A percentile compares a stretch with the other conserved stretches of the same genome.
These are phyloP conservation scores for Pemphigus obesinymphae DNA, from an alignment of 1,140 invertebrate genomes.

Conservation along the genomic window DNA sequence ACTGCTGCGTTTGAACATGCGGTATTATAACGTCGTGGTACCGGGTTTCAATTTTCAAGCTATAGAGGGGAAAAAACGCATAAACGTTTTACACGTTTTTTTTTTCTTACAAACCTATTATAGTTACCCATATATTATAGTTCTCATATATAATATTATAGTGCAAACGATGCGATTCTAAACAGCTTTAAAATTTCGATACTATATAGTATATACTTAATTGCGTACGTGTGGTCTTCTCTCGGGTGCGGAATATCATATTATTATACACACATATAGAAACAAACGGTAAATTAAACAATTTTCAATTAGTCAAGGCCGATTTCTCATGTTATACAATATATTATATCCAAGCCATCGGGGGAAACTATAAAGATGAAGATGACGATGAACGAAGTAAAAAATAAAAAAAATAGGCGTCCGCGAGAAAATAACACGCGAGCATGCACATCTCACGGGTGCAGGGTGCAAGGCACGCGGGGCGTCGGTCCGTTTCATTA, in stretches of 20 bases:
- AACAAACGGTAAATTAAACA: not conserved
- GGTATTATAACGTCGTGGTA: too few species aligned
- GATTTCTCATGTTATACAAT: not conserved
- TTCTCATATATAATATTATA: too few species aligned
- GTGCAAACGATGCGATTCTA: not conserved
- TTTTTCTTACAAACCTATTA: not conserved
- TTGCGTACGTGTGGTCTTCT: not conserved
- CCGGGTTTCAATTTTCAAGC: too few species aligned
- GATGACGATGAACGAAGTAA: too few species aligned
- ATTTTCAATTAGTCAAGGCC: constrained; percentile 7
- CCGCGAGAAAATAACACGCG: not conserved
- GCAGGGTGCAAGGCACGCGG: not conserved
- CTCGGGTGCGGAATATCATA: not conserved
- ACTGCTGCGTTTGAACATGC: too few species aligned
- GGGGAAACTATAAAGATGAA: not conserved
- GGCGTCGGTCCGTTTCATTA: not conserved
- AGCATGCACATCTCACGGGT: not conserved
- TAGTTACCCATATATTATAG: not conserved
- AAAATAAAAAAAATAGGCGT: not conserved
- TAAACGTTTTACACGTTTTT: not conserved
- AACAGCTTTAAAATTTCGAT: not conserved
- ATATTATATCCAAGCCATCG: not conserved
- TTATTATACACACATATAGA: not conserved
- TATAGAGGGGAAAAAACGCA: not conserved
- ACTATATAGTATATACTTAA: not conserved